A percentile compares a stretch with the other conserved stretches of the same genome.
Evolutionary conservation across 1,140 invertebrate genomes (phyloP).

Genomic region (Drosophila nasuta): DNA sequence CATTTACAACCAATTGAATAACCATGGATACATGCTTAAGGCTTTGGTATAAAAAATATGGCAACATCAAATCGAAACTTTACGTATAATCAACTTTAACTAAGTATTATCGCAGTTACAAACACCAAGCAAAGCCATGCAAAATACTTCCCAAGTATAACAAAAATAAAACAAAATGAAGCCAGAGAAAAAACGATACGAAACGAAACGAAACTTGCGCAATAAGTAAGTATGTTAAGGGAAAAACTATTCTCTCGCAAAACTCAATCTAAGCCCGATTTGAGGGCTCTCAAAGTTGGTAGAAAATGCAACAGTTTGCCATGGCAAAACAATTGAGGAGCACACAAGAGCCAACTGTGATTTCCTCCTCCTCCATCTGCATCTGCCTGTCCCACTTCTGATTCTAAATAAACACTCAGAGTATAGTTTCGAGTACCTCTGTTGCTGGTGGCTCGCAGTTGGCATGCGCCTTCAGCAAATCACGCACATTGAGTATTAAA

Average conservation of each 20-base stretch:
- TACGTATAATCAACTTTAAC: slow-evolving; percentile 8
- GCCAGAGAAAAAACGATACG: slow-evolving; percentile 2
- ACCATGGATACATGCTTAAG: not conserved
- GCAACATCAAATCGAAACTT: slow-evolving; percentile 3
- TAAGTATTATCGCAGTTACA: not conserved
- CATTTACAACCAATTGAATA: not conserved
- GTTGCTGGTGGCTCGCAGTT: slow-evolving; percentile 33
- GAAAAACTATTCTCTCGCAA: slow-evolving; percentile 24
- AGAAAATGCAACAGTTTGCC: slow-evolving; percentile 39
- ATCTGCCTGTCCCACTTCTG: not conserved
- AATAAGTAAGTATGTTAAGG: not conserved
- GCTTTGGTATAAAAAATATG: not conserved
- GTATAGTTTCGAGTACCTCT: slow-evolving; percentile 57
- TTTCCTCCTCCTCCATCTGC: not conserved
- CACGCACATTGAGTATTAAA: slow-evolving; percentile 82
- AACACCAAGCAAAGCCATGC: slow-evolving; percentile 42
- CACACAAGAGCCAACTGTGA: not conserved
- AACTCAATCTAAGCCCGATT: slow-evolving; percentile 5
- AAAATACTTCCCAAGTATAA: slow-evolving; percentile 53
- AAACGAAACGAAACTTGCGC: slow-evolving; percentile 24
- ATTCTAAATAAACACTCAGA: not conserved
- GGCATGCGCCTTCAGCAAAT: slow-evolving; percentile 71
- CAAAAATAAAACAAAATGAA: not conserved
- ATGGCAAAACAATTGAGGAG: not conserved
- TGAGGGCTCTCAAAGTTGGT: slow-evolving; percentile 15